Conservation (phyloP, 2,888 invertebrate species). For the Thereva nobilitata region DNA sequence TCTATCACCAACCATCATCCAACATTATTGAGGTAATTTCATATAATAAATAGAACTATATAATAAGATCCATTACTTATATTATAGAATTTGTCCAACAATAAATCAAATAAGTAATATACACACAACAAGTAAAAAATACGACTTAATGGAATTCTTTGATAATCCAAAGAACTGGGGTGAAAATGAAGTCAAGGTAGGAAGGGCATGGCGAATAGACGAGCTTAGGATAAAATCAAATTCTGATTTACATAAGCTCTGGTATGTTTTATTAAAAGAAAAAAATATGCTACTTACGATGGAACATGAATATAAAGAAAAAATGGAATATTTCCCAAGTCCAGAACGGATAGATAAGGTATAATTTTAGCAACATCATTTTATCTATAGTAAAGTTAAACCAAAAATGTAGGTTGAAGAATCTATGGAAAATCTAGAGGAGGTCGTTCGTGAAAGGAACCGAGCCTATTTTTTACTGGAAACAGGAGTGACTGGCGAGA, state of each 20-base stretch:
- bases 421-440: slow-evolving; percentile 92
- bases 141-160: slow-evolving; percentile 84
- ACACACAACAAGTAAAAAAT: slow-evolving; percentile 54
- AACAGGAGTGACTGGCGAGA: slow-evolving; percentile 82
- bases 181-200: slow-evolving; percentile 72
- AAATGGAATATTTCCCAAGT: slow-evolving; percentile 76
- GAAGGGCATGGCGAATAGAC: slow-evolving; percentile 85
- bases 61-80: no score
- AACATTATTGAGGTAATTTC: no score
- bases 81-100: neutral
- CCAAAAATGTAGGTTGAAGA: slow-evolving; percentile 68
- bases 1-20: no score
- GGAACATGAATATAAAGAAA: slow-evolving; percentile 78
- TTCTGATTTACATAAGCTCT: slow-evolving; percentile 92
- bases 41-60: no score
- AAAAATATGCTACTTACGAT: slow-evolving; percentile 96
- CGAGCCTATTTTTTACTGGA: slow-evolving; percentile 86
- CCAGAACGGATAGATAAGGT: slow-evolving; percentile 93
- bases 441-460: slow-evolving; percentile 90
- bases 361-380: slow-evolving; percentile 21
- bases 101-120: slow-evolving; percentile 23
- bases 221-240: slow-evolving; percentile 95
- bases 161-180: slow-evolving; percentile 85
- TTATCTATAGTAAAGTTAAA: neutral
- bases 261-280: slow-evolving; percentile 92